Evolutionary conservation across 2,113 vertebrate species (phyloP), one percentile per base, ranked within the genome.

Genomic region (Gobius niger): DNA sequence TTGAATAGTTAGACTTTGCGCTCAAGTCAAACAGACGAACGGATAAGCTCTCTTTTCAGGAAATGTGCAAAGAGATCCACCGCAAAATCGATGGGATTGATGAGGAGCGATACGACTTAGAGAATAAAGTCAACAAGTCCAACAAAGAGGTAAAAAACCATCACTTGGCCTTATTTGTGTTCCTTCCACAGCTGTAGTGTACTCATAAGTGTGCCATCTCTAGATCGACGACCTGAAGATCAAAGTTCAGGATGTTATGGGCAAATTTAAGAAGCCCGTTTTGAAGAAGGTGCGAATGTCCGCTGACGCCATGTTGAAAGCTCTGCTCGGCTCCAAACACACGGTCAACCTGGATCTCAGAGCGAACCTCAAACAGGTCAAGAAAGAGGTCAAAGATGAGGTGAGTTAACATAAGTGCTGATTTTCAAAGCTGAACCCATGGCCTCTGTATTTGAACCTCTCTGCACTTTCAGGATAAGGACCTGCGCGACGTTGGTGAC

Each of bases 281-380:
- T 88, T 99, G 77, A 92, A 89, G 56, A 91, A 96, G 66, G 96
- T 99, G 4, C 95, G 97, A 16, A 96, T 99, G 96, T 98, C 97
- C 0, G 97, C 97, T 0, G 97, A 99, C 0, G 95, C 96, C 1
- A 98, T 98, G 97, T 90, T 99, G 62, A 92, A 96, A 42, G 97
- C 96, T 3, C 91, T 98, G 87, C 93, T 98, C 85, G 97, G 97
- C 84, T 98, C 97, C 84, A 99, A 98, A 76, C 97, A 99, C 91
- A 99, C 96, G 40, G 97, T 98, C 82, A 95, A 94, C 91, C 91
- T 99, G 94, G 97, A 98, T 66, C 94, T 98, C 76, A 90, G 97
- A 67, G 95, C 96, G 90, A 98, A 98, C 91, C 93, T 99, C 81
- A 99, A 98, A 87, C 96, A 98, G 86, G 97, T 99, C 75, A 98